phyloP scores from a whole-genome alignment of 2,113 vertebrate species.

The Tauraco erythrolophus region DNA sequence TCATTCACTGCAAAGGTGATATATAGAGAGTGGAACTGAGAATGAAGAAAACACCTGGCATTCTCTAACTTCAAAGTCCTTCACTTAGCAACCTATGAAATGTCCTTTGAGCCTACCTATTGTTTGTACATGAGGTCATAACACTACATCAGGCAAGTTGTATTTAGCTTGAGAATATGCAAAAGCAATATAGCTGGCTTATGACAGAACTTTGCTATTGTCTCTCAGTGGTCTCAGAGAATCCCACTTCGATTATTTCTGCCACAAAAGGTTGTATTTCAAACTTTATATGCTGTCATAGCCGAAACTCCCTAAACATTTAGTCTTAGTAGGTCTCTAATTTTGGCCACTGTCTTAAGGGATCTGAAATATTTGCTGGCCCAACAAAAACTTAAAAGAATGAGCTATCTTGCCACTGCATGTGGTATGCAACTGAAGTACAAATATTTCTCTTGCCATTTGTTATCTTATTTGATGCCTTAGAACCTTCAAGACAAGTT shows the following conservation, averaged over 20 bases:
- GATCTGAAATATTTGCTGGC: not conserved
- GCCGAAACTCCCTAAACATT: not conserved
- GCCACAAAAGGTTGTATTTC: not conserved
- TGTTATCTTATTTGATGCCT: slow-evolving; percentile 27
- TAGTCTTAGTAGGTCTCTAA: not conserved
- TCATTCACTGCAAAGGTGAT: not conserved
- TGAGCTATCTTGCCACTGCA: not conserved
- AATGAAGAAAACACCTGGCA: not conserved
- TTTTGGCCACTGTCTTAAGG: not conserved
- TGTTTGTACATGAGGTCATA: not conserved
- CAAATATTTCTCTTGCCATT: slow-evolving; percentile 30
- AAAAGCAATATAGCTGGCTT: not conserved
- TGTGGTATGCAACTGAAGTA: not conserved
- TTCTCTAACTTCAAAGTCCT: slow-evolving; percentile 12
- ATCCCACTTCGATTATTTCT: not conserved
- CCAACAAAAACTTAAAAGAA: not conserved
- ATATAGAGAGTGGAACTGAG: not conserved
- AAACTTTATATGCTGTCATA: not conserved
- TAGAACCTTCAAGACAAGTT: slow-evolving; percentile 29
- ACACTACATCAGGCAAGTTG: not conserved
- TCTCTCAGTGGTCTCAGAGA: not conserved
- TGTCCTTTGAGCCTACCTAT: not conserved
- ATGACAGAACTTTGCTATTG: not conserved
- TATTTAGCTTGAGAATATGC: not conserved
- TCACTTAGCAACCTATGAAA: slow-evolving; percentile 2